phyloP scores from a whole-genome alignment of 2,113 vertebrate genomes.

The Microtus ochrogaster region DNA sequence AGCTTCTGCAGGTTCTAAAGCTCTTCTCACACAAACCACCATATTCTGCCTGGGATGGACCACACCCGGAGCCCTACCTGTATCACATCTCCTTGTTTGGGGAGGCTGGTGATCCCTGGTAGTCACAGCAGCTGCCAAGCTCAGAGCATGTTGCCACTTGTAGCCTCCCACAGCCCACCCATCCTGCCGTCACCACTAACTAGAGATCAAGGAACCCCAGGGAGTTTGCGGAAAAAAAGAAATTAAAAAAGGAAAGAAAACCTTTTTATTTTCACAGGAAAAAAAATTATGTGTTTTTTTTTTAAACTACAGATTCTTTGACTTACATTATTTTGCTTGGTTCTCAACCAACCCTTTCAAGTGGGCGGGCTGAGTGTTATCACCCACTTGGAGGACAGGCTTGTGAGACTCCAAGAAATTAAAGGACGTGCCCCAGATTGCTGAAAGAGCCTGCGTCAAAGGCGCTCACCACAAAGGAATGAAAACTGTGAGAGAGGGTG shows the following conservation, averaged over 20 bases:
- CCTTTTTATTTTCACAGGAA: background rate
- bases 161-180: background rate
- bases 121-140: background rate
- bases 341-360: slow-evolving; percentile 28
- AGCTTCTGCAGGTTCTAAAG: background rate
- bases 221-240: background rate
- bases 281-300: background rate
- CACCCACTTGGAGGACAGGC: background rate
- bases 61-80: fast-evolving
- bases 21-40: background rate
- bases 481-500: background rate
- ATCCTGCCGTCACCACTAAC: background rate
- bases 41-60: background rate
- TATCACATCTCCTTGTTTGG: background rate
- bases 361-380: background rate
- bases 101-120: background rate
- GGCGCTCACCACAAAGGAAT: background rate
- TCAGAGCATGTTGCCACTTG: background rate
- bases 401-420: background rate
- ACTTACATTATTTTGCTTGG: background rate
- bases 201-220: background rate
- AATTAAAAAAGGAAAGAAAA: background rate
- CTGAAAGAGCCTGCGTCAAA: background rate
- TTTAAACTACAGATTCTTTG: background rate
- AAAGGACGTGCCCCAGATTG: background rate